Evolutionary conservation across 2,888 invertebrate species (phyloP), one percentile per base, ranked within the genome.

Genomic region (Papilio demoleus): DNA sequence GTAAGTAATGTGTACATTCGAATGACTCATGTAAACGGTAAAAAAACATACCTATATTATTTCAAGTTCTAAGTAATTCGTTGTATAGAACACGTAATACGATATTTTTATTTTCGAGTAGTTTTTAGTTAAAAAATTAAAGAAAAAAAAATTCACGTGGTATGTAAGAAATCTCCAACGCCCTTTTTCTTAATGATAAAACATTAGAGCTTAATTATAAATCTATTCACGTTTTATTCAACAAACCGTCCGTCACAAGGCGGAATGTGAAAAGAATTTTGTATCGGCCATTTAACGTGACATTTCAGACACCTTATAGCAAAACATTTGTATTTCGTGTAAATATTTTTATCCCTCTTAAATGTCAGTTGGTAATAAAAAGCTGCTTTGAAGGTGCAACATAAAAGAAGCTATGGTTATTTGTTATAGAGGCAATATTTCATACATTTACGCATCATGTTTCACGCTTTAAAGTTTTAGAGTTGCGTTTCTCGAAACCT

Each of bases 191-290:
- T 36, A 38, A 36, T n/a, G 38, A 19, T 24, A n/a, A 63, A 63
- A 63, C 22, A 12, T 63, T 19, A 14, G 24, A 47, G 47, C 24
- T 53, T 80, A 80, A 85, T 87, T 83, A 82, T 80, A 79, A 88
- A 82, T 79, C 87, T 72, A 70, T 70, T 78, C 89, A 88, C 88
- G 88, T 88, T 74, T n/a, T 77, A n/a, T 53, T 77, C 77, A 71
- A 71, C 72, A 73, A 73, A 71, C 77, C 75, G 72, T 73, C 74
- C 78, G 75, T 77, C 77, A 74, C 71, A 72, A 70, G 9, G 72
- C 71, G 74, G 76, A 74, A 77, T 80, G 76, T 76, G 74, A 74
- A 68, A 75, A 77, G 76, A 77, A 77, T 79, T 77, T 75, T 73
- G 81, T 79, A 79, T 75, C 65, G 73, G 70, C 69, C 70, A 70